These are phyloP conservation scores for Limnephilus rhombicus DNA, from an alignment of 2,888 invertebrate species.

Conservation along the genomic window DNA sequence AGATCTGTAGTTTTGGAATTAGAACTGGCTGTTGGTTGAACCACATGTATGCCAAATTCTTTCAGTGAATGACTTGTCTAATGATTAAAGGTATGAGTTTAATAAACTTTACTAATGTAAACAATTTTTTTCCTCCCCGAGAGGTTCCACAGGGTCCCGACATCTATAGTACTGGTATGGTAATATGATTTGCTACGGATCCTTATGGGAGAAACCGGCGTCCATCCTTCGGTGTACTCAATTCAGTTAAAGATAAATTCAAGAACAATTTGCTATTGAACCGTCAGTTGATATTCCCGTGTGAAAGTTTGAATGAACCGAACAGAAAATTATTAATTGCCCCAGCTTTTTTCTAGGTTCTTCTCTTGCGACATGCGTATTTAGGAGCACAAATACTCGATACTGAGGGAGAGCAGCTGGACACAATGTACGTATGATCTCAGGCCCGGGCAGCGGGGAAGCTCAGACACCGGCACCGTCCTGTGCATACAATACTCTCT, in stretches of 20 bases:
- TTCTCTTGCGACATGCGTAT: constrained; percentile 67
- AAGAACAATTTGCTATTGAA: constrained; percentile 22
- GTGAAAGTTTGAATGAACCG: constrained; percentile 75
- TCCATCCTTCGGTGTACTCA: constrained; percentile 32
- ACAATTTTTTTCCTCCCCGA: constrained; percentile 66
- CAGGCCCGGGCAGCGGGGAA: constrained; percentile 68
- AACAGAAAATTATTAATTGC: constrained; percentile 80
- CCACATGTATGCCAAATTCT: not conserved
- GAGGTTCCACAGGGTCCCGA: constrained; percentile 64
- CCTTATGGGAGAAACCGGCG: constrained; percentile 41
- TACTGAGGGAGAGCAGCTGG: constrained; percentile 71
- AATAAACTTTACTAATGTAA: constrained; percentile 65
- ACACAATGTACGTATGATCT: constrained; percentile 75
- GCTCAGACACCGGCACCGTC: constrained; percentile 65
- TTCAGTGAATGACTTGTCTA: constrained; percentile 24
- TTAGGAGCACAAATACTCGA: constrained; percentile 70
- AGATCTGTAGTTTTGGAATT: not conserved
- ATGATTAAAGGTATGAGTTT: constrained; percentile 33
- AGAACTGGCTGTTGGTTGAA: not conserved
- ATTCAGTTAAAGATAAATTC: constrained; percentile 42
- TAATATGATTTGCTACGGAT: constrained; percentile 55
- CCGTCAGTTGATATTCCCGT: constrained; percentile 67
- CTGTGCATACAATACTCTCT: not conserved
- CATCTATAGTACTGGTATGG: constrained; percentile 59
- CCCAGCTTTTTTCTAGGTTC: constrained; percentile 81